Base-by-base conservation (phyloP, 2,113 vertebrate species). In the Anhinga anhinga region DNA sequence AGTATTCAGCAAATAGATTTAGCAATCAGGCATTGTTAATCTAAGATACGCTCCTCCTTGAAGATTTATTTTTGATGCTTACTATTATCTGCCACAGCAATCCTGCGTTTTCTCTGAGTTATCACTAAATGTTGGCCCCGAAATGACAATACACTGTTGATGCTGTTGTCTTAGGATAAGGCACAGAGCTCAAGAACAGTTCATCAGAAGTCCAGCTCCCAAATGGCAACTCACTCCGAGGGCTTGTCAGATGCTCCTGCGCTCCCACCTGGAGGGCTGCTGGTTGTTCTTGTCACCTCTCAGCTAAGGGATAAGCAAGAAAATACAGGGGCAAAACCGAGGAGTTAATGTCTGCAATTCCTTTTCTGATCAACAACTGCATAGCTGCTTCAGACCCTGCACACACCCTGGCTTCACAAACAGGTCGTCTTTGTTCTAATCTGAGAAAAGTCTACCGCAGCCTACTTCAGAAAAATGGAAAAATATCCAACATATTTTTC, bases 1-100 rank as follows among this genome's bases (percentile, higher is more conserved):
- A 32, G 38, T 69, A 47, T 70, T 87, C 53, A 40, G 92, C 84
- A 92, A 87, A 82, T 11, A 58, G 61, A 47, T 85, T 82, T 71
- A 86, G 74, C 70, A 85, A 18, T 26, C 44, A 15, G 86, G 65
- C 69, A 71, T 63, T 89, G 86, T 84, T 44, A 38, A 66, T 50
- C 40, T 36, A 40, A 70, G 50, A 34, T 74, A 25, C 1, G 4
- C 13, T 74, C 82, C 65, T 65, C 42, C 67, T 82, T 12, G 47
- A 25, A 50, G 61, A 21, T 59, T 44, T 16, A 11, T 38, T 76
- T 5, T 32, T 47, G 49, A 5, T 34, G 50, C 45, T 66, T 29
- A 5, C 50, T 50, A 15, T 49, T 19, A 78, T 34, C 77, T 95
- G 63, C 50, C 72, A 26, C 34, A 10, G 65, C 36, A 63, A 13